Percentiles rank a stretch among this genome's conserved stretches.
These are phyloP conservation scores for Himalopsyche anomala DNA, from an alignment of 2,888 invertebrate species.

Conservation along the genomic window DNA sequence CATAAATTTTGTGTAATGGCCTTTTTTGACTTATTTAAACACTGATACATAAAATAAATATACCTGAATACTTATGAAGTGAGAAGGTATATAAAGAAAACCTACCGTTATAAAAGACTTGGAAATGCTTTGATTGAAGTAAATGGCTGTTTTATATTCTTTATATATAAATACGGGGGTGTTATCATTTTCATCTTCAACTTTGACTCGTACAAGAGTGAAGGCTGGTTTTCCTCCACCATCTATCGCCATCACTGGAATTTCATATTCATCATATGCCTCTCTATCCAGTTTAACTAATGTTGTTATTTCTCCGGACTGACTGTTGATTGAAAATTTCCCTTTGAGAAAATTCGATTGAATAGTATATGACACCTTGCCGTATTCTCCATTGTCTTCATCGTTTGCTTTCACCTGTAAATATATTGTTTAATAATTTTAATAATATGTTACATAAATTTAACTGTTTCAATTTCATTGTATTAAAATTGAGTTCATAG, in stretches of 20 bases:
- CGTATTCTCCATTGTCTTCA: conserved; percentile 83
- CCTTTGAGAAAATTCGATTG: conserved; percentile 80
- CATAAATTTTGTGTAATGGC: not conserved
- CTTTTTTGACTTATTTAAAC: not conserved
- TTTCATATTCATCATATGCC: conserved; percentile 80
- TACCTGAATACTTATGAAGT: not conserved
- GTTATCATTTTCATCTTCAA: conserved; percentile 86
- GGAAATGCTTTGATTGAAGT: conserved; percentile 77
- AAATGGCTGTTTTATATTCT: conserved; percentile 82
- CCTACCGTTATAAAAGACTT: conserved; percentile 79
- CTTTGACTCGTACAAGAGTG: conserved; percentile 81
- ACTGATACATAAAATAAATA: too few relatives aligned
- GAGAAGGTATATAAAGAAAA: not conserved
- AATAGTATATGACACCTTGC: conserved; percentile 81
- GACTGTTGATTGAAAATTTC: conserved; percentile 80
- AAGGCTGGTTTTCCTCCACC: conserved; percentile 83
- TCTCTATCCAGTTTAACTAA: conserved; percentile 81
- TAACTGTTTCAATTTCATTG: too few relatives aligned
- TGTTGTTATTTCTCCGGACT: conserved; percentile 80
- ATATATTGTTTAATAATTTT: not conserved
- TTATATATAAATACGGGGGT: conserved; percentile 81
- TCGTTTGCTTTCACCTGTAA: conserved; percentile 81
- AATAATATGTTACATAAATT: too few relatives aligned
- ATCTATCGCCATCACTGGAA: conserved; percentile 85
- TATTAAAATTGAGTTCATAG: too few relatives aligned